Base-by-base conservation (phyloP, 2,113 vertebrate genomes). In the Centropus unirufus region DNA sequence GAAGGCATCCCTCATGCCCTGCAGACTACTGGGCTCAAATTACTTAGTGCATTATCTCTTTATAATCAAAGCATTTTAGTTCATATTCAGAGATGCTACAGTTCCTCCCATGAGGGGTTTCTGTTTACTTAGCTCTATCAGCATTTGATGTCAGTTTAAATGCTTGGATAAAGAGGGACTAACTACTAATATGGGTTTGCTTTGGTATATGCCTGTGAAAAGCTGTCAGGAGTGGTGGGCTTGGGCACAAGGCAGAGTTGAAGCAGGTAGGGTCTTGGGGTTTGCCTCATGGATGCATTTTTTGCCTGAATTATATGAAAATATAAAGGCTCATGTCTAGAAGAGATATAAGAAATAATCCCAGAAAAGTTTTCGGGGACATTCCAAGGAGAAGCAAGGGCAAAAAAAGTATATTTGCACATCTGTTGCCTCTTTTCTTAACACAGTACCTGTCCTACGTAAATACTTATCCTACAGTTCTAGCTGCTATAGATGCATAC, bases 1-100 rank as follows among this genome's bases (percentile, higher is more conserved):
- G 54, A 54, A 77, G 68, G 73, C 69, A 91, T 87, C 44, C 52
- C 39, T 68, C 51, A 29, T 77, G 64, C 29, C 68, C 86, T 86
- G 83, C 68, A 94, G 72, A 83, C 83, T 89, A 92, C 68, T 74
- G 86, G 80, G 69, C 73, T 96, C 64, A 78, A 67, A 92, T 93
- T 94, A 90, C 85, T 89, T 72, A 79, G 73, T 64, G 66, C 89
- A 95, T 97, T 89, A 92, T 91, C 89, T 84, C 83, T 75, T 96
- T 89, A 93, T 54, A 80, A 97, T 94, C 83, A 94, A 93, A 91
- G 47, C 77, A 81, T 89, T 95, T 94, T 94, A 89, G 89, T 77
- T 95, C 29, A 11, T 40, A 24, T 91, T 92, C 94, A 95, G 73
- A 82, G 77, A 89, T 72, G 52, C 44, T 87, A 58, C 69, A 91